Percentiles rank a stretch among this genome's conserved stretches.
These are phyloP conservation scores for Calliopum simillimum DNA, from an alignment of 2,888 invertebrate genomes.

Conservation along the genomic window DNA sequence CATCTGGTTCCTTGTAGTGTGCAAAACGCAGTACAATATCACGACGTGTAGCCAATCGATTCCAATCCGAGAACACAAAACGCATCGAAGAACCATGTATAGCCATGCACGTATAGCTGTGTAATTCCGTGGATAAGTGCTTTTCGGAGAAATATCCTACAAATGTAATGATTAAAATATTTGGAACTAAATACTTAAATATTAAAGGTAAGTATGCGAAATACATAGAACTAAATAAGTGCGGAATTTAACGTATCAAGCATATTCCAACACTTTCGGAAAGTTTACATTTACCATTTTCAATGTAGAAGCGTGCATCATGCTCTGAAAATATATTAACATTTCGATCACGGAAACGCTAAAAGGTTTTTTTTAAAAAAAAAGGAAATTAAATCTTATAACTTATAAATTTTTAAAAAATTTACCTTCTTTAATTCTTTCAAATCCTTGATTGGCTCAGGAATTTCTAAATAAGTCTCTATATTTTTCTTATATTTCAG, in stretches of 20 bases:
- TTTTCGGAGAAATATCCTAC: constrained; percentile 58
- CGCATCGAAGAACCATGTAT: constrained; percentile 56
- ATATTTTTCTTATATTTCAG: constrained; percentile 50
- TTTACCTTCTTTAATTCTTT: constrained; percentile 54
- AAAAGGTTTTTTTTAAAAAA: neutral
- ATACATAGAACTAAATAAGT: too few relatives aligned
- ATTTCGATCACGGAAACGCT: constrained; percentile 54
- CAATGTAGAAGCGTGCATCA: constrained; percentile 60
- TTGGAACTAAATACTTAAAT: too few relatives aligned
- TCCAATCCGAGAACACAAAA: constrained; percentile 59
- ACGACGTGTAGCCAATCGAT: constrained; percentile 59
- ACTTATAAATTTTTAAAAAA: too few relatives aligned
- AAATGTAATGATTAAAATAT: neutral
- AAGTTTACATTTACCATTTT: constrained; percentile 48
- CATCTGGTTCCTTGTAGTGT: constrained; percentile 48
- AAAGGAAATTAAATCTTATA: too few relatives aligned
- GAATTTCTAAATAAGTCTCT: constrained; percentile 54
- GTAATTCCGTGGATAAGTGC: constrained; percentile 57
- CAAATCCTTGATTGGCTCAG: constrained; percentile 54
- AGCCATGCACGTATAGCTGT: constrained; percentile 59
- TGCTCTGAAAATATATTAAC: constrained; percentile 62
- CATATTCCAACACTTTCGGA: neutral
- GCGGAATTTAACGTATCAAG: too few relatives aligned
- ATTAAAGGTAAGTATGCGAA: neutral
- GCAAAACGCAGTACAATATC: constrained; percentile 56